Base-by-base conservation (phyloP, 2,888 invertebrate genomes). In the Cremastinae sp. region DNA sequence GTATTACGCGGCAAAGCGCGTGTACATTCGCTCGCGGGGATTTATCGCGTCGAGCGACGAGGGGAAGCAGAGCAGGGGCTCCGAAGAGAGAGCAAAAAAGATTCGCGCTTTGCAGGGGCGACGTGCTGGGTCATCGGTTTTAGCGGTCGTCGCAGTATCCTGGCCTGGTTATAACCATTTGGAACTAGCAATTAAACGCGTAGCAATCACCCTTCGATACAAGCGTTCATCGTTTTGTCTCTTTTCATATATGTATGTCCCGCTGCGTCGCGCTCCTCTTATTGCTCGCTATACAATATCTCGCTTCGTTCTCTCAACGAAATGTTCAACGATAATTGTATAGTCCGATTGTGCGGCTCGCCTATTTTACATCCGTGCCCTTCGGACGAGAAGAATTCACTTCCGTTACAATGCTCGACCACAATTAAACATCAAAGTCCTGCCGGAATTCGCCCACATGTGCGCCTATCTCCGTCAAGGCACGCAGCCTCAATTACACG, bases 101-200 rank as follows among this genome's bases (percentile, higher is more conserved):
- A 28, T 28, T 28, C 43, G 70, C 45, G 70, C n/a, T n/a, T 62
- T 10, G 54, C 28, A 28, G 14, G 53, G 36, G 45, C 59, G 54
- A 61, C 54, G 62, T 45, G 70, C 62, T 28, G 28, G 28, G 28
- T 59, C 51, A 70, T 70, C 62, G 62, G 70, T 62, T 70, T 70
- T 54, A 62, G 70, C 45, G 70, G 70, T 61, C 62, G 70, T 54
- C 38, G 70, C 70, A 59, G 59, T 65, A 51, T 59, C 38, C 70
- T 28, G 5, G 2, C 2, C 28, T 14, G 54, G 59, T 53, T 59
- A 59, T 64, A 59, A 65, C 65, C 58, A 59, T 70, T 76, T 43
- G 73, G 69, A 76, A 70, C 76, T 76, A 73, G 76, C 76, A 76
- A 76, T 76, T 76, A 76, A 74, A 70, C 76, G 73, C 65, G 65